Evolutionary conservation across 1,140 invertebrate species (phyloP), one percentile per base, ranked within the genome.

Genomic region (Eupeodes corollae): DNA sequence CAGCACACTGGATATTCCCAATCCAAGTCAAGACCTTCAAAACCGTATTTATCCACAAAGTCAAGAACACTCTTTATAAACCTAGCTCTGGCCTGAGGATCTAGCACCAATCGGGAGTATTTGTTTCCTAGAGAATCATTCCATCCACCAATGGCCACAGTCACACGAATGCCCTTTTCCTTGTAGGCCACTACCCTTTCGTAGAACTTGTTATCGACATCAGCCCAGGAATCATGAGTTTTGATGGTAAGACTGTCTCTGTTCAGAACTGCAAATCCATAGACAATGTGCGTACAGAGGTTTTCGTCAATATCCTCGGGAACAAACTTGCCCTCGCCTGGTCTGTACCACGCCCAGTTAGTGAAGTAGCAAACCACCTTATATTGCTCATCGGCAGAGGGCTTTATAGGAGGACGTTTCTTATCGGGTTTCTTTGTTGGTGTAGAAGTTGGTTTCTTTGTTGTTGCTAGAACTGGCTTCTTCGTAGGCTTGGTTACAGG

Each of bases 101-200:
- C 82, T 54, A 90, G 88, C 1, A 90, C 86, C 10, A 88, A 63
- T 47, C 79, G 76, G 19, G 83, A 88, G 70, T 88, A 93, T 67
- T 91, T 91, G 57, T 84, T 84, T 1, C 85, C 87, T 26, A 78
- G 77, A 0, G 88, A 91, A 60, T 91, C 88, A 56, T 91, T 92
- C 89, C 89, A 92, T 52, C 67, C 67, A 3, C 89, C 89, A 26
- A 93, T 74, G 16, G 86, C 88, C 5, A 93, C 47, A 0, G 56
- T 54, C 56, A 61, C 52, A 42, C 63, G 45, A 50, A 68, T 49
- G 53, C 74, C 50, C 41, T 65, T 67, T 35, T 64, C 66, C 59
- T 75, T 77, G 54, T 82, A 82, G 1, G 77, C 82, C 0, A 83
- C 79, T 1, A 92, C 85, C 16, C 85, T 74, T 51, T 87, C 80